Evolutionary conservation across 2,113 vertebrate genomes (phyloP).

Genomic region (Eudyptes chrysolophus): DNA sequence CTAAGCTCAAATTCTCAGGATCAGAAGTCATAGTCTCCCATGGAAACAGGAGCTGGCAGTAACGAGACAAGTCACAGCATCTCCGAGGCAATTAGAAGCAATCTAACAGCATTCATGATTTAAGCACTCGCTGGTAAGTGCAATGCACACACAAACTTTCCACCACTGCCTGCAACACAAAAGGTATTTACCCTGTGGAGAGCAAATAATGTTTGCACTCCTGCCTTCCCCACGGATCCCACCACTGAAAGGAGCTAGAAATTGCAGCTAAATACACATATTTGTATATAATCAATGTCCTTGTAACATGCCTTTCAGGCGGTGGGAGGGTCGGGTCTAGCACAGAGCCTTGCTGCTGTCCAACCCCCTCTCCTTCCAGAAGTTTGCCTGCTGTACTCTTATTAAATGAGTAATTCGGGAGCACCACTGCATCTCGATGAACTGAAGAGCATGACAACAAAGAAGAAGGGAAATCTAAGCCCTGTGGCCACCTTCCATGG

Average conservation of each 20-base stretch:
- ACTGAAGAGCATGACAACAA: background rate
- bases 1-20: background rate
- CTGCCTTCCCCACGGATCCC: background rate
- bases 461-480: background rate
- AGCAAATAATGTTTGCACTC: background rate
- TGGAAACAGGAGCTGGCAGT: background rate
- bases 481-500: background rate
- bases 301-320: fast-evolving
- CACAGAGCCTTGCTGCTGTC: background rate
- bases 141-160: background rate
- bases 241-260: background rate
- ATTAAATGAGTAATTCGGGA: background rate
- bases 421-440: background rate
- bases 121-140: background rate
- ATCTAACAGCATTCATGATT: background rate
- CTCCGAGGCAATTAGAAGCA: background rate
- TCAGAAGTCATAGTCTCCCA: background rate
- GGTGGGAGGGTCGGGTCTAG: background rate
- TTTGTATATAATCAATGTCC: fast-evolving
- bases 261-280: background rate
- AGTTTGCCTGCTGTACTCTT: fast-evolving
- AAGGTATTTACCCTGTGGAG: background rate
- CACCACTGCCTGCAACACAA: background rate
- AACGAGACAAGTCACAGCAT: background rate
- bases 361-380: background rate